Percentiles rank a stretch among this genome's conserved stretches.
phyloP scores from a whole-genome alignment of 1,140 invertebrate genomes.

The Lineus longissimus region DNA sequence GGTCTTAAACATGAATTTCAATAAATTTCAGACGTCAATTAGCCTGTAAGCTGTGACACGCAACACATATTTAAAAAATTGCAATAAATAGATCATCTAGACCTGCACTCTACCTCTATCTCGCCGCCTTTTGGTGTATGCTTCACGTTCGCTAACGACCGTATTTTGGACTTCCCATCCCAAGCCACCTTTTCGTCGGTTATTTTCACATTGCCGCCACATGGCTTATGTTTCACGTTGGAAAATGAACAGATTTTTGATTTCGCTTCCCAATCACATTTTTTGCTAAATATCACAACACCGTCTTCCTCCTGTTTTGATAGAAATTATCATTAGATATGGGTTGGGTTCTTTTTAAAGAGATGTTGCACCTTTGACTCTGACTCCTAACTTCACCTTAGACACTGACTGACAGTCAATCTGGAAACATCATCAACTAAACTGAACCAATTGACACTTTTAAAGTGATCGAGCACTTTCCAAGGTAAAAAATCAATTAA shows the following conservation, averaged over 20 bases:
- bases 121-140: neutral
- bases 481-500: no score
- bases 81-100: no score
- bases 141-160: neutral
- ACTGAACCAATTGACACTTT: no score
- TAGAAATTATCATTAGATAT: conserved; percentile 31
- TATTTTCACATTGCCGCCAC: conserved; percentile 44
- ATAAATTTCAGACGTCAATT: no score
- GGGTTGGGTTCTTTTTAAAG: conserved; percentile 30
- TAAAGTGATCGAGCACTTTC: no score
- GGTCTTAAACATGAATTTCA: no score
- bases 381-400: neutral
- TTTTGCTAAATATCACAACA: conserved; percentile 60
- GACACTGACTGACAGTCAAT: conserved; percentile 44
- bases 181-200: neutral
- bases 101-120: conserved; percentile 25
- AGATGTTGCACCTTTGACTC: no score
- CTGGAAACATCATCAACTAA: no score
- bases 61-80: no score
- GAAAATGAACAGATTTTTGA: conserved; percentile 24
- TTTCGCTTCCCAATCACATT: conserved; percentile 16
- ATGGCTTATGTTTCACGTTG: conserved; percentile 30
- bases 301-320: conserved; percentile 36
- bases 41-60: no score
- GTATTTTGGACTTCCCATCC: neutral